Conservation (phyloP, 2,888 invertebrate species). For the Chymomyza caudatula region DNA sequence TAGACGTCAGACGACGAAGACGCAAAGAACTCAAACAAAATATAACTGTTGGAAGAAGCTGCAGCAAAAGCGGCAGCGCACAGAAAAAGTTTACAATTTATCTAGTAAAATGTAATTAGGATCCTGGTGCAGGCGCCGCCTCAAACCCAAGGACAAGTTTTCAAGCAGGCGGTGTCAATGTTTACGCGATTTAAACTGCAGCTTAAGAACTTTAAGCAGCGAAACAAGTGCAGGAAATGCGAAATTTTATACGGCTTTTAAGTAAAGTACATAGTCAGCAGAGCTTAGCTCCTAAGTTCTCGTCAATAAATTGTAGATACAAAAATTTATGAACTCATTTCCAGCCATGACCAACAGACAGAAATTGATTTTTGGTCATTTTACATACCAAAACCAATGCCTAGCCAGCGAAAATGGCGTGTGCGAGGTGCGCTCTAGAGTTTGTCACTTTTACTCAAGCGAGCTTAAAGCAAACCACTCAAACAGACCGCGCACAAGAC, state of each 20-base stretch:
- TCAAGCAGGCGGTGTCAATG: background rate
- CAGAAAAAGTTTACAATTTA: slow-evolving; percentile 75
- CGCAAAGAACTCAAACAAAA: slow-evolving; percentile 67
- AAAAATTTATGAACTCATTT: background rate
- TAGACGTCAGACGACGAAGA: slow-evolving; percentile 12
- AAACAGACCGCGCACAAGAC: slow-evolving; percentile 57
- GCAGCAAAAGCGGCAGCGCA: slow-evolving; percentile 39
- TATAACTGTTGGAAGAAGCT: slow-evolving; percentile 65
- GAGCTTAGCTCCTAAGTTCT: no score
- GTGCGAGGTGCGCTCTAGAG: slow-evolving; percentile 32
- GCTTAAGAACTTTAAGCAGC: background rate
- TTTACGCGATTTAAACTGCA: background rate
- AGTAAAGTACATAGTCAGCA: no score
- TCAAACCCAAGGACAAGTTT: slow-evolving; percentile 11
- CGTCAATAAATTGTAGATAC: no score
- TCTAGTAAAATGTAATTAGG: slow-evolving; percentile 77
- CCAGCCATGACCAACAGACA: background rate
- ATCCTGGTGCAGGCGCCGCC: slow-evolving; percentile 60
- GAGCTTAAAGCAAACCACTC: slow-evolving; percentile 24
- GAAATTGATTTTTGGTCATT: slow-evolving; percentile 60
- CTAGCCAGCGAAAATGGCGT: slow-evolving; percentile 51
- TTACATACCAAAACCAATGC: slow-evolving; percentile 7
- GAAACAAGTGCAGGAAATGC: background rate
- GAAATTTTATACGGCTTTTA: no score
- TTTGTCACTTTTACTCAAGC: background rate